A percentile compares a stretch with the other conserved stretches of the same genome.
Conservation (phyloP, 2,888 invertebrate genomes). For the Campopleginae sp. region DNA sequence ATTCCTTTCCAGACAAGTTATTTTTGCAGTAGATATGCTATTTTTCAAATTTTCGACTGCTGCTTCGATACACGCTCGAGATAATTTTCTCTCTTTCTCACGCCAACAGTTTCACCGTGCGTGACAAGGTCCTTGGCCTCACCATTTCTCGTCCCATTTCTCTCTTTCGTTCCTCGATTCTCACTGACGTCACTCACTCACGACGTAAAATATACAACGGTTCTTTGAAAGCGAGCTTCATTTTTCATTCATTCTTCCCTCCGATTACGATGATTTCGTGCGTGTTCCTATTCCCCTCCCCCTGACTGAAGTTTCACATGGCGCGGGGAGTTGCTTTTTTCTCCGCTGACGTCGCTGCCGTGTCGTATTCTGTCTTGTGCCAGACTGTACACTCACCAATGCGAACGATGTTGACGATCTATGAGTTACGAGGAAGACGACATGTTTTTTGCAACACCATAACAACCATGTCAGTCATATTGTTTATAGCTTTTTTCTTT, state of each 20-base stretch:
- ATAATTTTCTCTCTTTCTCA: slow-evolving; percentile 1
- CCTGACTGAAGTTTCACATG: slow-evolving; percentile 21
- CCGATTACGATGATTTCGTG: slow-evolving; percentile 1
- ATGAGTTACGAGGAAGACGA: background rate
- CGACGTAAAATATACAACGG: slow-evolving; percentile 32
- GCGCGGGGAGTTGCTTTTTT: background rate
- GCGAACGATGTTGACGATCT: slow-evolving; percentile 10
- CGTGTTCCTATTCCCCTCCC: background rate
- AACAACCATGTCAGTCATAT: background rate
- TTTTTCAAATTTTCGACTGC: background rate
- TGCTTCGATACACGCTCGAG: background rate
- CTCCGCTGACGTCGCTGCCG: slow-evolving; percentile 17
- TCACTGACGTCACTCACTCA: slow-evolving; percentile 58
- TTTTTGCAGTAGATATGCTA: background rate
- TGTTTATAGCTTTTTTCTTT: background rate
- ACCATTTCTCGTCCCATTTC: slow-evolving; percentile 41
- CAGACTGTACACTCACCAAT: slow-evolving; percentile 4
- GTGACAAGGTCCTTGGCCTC: slow-evolving; percentile 70
- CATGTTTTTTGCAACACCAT: background rate
- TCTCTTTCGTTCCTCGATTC: slow-evolving; percentile 27
- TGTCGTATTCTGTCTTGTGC: background rate
- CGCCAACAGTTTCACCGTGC: slow-evolving; percentile 47
- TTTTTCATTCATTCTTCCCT: slow-evolving; percentile 46
- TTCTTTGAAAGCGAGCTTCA: slow-evolving; percentile 23
- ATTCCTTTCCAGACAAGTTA: background rate